Base-by-base conservation (phyloP, 2,888 invertebrate genomes). In the Orchesellides sinensis region DNA sequence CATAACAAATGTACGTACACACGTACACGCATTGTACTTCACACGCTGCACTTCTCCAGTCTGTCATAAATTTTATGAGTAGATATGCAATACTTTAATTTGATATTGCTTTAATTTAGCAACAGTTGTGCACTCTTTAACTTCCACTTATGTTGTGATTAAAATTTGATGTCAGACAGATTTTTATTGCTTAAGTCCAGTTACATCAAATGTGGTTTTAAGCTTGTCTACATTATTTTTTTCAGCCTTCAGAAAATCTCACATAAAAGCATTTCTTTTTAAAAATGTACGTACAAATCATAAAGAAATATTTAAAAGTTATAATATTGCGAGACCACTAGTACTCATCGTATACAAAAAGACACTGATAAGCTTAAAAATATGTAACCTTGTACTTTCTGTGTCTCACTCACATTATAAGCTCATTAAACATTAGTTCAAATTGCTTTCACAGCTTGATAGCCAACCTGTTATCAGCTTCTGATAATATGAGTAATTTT, bases 161-260 rank as follows among this genome's bases (percentile, higher is more conserved):
- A 40, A 63, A 3, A 40, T 40, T 63, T 63, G 63, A 29, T 59
- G 25, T 59, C 59, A 61, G 19, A 14, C 14, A 25, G 27, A 23
- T 52, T 66, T n/a, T 77, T 59, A 69, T 59, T 77, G 68, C 77
- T 68, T 29, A 17, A 61, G 12, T 27, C 8, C 40, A 35, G 8
- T 59, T 54, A 17, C 25, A 70, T 70, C 8, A 47, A 61, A 21
- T 61, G 52, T 25, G 23, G 4, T 19, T 8, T 65, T 75, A 45
- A 56, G 35, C 45, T 66, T 40, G 45, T 21, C 29, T 32, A 6
- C 10, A 32, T 32, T 61, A 61, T 75, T 74, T 40, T 56, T 21
- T 40, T 25, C 29, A 49, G 66, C 19, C 21, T 45, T 40, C 52
- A 74, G 21, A 65, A 74, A 74, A 66, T 65, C 47, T 65, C 45